Base-by-base conservation (phyloP, 2,888 invertebrate genomes). In the Ennomos fuscantarius region DNA sequence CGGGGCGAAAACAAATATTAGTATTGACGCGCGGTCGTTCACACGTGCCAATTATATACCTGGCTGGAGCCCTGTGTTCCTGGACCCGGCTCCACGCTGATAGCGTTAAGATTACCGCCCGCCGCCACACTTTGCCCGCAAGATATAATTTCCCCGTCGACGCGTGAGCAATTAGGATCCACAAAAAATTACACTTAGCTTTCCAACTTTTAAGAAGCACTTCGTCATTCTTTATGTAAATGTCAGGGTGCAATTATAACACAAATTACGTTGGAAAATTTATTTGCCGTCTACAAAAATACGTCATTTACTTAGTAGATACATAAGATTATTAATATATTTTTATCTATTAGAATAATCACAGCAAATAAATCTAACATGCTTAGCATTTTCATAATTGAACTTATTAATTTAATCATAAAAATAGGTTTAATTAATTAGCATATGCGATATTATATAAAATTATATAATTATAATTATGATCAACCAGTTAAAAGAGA, bases 1-100 rank as follows among this genome's bases (percentile, higher is more conserved):
- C 74, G 73, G 80, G 81, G 84, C 83, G 83, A 85, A 88, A 89
- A 87, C 88, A 89, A 89, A 89, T 87, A 89, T 89, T 88, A 82
- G 87, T 81, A 85, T 84, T 86, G 81, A 78, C 76, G 81, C 68
- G 76, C 74, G 81, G 77, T 72, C 76, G 74, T 72, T 75, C 79
- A 70, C 79, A 73, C 79, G 69, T 75, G 68, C 71, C 75, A 79
- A 83, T 83, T 82, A 82, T 58, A 59, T 60, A 63, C 66, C 63
- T 60, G 66, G 54, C 58, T 68, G 64, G 0, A 24, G 6, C 24
- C 24, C 24, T 24, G 24, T 24, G 6, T 24, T 24, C 24, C 2
- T 24, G 70, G 69, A 60, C 70, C 70, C 71, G 57, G 67, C 46
- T 48, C 44, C 51, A 66, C 78, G 69, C 74, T 64, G 76, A 76